These are phyloP conservation scores for Cassiopea xamachana DNA, from an alignment of 30 jellyfish, hydroid and myxozoan genomes.

Conservation along the genomic window DNA sequence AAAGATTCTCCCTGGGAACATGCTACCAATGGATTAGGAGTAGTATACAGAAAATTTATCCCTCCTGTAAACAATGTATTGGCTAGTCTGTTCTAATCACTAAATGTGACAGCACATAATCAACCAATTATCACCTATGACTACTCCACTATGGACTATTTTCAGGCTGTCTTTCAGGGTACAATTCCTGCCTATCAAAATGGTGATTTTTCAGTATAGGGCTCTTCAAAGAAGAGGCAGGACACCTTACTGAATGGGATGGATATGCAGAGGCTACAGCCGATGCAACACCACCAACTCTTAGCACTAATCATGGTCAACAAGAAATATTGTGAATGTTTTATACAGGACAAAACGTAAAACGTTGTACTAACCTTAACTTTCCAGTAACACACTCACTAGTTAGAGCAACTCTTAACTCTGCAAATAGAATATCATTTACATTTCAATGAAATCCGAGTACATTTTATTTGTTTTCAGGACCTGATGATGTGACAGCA, in stretches of 20 bases:
- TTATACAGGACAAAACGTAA: neutral
- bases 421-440: neutral
- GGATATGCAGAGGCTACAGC: neutral
- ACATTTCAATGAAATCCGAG: neutral
- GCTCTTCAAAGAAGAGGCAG: neutral
- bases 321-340: neutral
- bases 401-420: neutral
- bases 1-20: neutral
- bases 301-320: neutral
- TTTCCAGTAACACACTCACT: neutral
- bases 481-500: neutral
- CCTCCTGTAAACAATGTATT: neutral
- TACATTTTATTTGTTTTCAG: neutral
- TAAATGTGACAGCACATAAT: neutral
- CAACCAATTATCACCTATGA: neutral
- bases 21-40: neutral
- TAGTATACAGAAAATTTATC: neutral
- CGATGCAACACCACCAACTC: neutral
- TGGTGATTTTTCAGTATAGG: neutral
- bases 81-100: neutral
- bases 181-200: neutral
- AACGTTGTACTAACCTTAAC: neutral
- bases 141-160: neutral
- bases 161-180: neutral
- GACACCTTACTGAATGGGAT: slow-evolving; percentile 1